These are phyloP conservation scores for Natator depressus DNA, from an alignment of 2,113 vertebrate genomes.

Conservation along the genomic window DNA sequence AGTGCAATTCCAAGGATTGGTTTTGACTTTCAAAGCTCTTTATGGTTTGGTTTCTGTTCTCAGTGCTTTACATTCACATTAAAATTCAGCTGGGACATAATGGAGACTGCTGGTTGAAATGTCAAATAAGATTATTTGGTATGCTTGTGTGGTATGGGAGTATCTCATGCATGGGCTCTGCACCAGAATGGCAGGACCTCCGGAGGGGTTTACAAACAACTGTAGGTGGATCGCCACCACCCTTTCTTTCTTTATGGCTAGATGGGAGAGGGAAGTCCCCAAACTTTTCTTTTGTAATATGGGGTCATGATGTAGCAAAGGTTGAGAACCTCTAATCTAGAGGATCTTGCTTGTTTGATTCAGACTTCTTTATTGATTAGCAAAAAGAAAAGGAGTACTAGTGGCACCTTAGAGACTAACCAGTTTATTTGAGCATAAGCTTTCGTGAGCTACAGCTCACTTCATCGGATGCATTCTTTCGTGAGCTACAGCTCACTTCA, in stretches of 20 bases:
- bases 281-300: not conserved
- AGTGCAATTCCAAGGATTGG: rapidly evolving
- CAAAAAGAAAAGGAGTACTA: no score
- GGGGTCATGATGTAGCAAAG: not conserved
- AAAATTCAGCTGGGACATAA: not conserved
- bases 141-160: not conserved
- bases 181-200: not conserved
- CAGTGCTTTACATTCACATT: not conserved
- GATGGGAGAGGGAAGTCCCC: not conserved
- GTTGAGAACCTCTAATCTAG: not conserved
- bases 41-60: rapidly evolving
- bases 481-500: no score
- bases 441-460: no score
- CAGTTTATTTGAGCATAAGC: no score
- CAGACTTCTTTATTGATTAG: not conserved
- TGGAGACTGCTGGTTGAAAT: not conserved
- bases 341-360: not conserved
- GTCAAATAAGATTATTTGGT: not conserved
- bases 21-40: not conserved
- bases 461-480: no score
- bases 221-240: not conserved
- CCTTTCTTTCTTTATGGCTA: not conserved
- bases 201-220: not conserved
- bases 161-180: not conserved
- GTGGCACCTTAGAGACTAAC: no score